A percentile compares a stretch with the other conserved stretches of the same genome.
Conservation (phyloP, 2,113 vertebrate species). For the Nipponia nippon region DNA sequence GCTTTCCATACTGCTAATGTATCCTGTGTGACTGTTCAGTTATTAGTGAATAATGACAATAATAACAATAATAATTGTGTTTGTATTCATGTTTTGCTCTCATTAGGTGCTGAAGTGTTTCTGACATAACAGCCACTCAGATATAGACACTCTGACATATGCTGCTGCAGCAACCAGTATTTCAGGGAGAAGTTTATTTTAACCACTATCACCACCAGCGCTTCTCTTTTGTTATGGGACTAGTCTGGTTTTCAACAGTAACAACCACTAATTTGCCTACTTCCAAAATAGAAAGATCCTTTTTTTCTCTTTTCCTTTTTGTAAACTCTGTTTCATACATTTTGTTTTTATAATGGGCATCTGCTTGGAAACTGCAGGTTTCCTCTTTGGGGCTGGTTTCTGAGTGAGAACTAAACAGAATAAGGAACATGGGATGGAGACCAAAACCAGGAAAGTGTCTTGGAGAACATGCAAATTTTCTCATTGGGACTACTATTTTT, state of each 20-base stretch:
- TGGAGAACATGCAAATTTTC: neutral
- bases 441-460: neutral
- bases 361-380: neutral
- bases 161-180: neutral
- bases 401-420: neutral
- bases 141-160: neutral
- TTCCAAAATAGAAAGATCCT: neutral
- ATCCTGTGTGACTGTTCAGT: neutral
- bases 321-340: neutral
- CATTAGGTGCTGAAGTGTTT: neutral
- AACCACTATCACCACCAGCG: neutral
- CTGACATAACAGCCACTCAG: neutral
- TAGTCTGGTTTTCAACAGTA: neutral
- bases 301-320: neutral
- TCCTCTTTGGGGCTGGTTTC: neutral
- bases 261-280: neutral
- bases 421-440: neutral
- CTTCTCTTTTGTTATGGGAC: neutral
- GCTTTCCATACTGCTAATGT: neutral
- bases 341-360: neutral
- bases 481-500: neutral
- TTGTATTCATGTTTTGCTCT: neutral
- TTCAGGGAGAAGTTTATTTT: neutral
- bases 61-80: neutral
- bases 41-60: slow-evolving; percentile 8